These are phyloP conservation scores for Corythaixoides concolor DNA, from an alignment of 2,113 vertebrate species.

Conservation along the genomic window DNA sequence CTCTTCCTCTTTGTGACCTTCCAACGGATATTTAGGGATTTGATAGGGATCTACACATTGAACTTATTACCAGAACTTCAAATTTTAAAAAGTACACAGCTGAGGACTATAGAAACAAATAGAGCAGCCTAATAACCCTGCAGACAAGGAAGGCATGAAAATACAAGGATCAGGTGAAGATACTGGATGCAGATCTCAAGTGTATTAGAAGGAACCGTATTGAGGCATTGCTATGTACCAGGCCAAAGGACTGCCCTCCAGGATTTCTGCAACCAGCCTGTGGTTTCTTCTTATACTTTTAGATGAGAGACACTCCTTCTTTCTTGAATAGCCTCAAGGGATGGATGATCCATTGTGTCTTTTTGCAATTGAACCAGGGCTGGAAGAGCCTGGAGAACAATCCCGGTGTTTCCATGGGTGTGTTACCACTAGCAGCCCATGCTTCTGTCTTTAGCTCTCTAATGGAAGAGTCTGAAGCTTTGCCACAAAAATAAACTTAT, in stretches of 20 bases:
- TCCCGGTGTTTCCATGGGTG: not conserved
- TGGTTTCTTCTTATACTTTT: not conserved
- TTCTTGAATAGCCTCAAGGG: not conserved
- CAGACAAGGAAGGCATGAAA: not conserved
- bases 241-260: not conserved
- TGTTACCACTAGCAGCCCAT: fast-evolving
- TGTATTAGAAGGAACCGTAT: not conserved
- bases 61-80: not conserved
- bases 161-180: not conserved
- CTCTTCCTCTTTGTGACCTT: not conserved
- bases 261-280: not conserved
- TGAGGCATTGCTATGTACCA: not conserved
- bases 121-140: not conserved
- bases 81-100: not conserved
- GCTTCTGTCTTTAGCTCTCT: not conserved
- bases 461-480: not conserved
- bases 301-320: not conserved
- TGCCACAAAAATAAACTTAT: not conserved
- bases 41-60: not conserved
- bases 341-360: not conserved
- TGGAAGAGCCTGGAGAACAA: not conserved
- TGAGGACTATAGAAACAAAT: not conserved
- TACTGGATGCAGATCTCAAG: not conserved
- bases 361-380: not conserved
- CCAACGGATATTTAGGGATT: not conserved